Evolutionary conservation across 1,140 invertebrate genomes (phyloP).

Genomic region (Drosophila simulans): DNA sequence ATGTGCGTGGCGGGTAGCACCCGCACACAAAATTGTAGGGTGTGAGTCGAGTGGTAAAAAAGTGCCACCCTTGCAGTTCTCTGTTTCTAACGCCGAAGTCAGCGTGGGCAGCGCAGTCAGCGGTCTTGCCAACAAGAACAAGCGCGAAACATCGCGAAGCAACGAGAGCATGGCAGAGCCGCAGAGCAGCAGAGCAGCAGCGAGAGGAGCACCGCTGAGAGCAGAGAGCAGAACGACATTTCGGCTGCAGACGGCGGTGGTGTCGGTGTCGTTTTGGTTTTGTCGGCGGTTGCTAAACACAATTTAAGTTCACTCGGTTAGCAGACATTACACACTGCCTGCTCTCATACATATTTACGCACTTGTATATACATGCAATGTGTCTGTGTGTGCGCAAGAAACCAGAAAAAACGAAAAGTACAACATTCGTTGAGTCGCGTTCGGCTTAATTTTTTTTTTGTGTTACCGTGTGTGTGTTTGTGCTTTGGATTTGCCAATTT

Average conservation of each 20-base stretch:
- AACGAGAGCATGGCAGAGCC: slow-evolving; percentile 8
- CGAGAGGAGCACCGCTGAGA: slow-evolving; percentile 1
- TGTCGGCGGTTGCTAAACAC: slow-evolving; percentile 60
- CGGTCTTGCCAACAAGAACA: slow-evolving; percentile 63
- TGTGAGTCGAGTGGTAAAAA: too few species aligned
- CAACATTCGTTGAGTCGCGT: slow-evolving; percentile 36
- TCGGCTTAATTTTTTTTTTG: slow-evolving; percentile 29
- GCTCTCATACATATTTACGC: slow-evolving; percentile 4
- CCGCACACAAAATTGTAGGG: too few species aligned
- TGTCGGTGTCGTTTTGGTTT: slow-evolving; percentile 47
- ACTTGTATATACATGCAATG: slow-evolving; percentile 21
- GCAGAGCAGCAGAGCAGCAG: slow-evolving; percentile 10
- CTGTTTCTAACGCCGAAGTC: slow-evolving; percentile 62
- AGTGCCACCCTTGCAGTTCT: too few species aligned
- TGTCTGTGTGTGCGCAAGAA: slow-evolving; percentile 21
- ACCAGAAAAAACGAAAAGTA: slow-evolving; percentile 42
- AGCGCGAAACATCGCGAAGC: slow-evolving; percentile 58
- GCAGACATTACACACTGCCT: slow-evolving; percentile 46
- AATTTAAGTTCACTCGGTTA: slow-evolving; percentile 81
- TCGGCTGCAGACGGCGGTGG: slow-evolving; percentile 39
- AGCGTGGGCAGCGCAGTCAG: slow-evolving; percentile 46
- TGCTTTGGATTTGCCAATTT: slow-evolving; percentile 74
- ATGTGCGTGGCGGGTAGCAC: too few species aligned
- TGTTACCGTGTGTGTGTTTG: slow-evolving; percentile 47
- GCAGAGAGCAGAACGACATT: slow-evolving; percentile 40